Evolutionary conservation across 2,113 vertebrate genomes (phyloP).

Genomic region (Oreotrochilus melanogaster): DNA sequence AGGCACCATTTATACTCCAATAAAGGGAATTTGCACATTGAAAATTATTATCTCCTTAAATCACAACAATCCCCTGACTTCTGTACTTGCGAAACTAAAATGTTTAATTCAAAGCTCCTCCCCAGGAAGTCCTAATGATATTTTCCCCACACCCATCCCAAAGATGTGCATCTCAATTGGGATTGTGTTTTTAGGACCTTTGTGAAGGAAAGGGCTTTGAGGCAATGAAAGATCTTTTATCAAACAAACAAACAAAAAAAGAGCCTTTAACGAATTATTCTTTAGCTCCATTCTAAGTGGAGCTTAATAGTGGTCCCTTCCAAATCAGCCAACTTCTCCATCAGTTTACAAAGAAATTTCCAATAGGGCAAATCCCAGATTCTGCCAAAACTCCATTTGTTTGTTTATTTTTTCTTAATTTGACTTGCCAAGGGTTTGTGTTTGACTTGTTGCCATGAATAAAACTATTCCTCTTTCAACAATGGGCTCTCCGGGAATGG

Average conservation of each 20-base stretch:
- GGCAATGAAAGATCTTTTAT: slow-evolving; percentile 15
- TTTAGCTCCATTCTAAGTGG: neutral
- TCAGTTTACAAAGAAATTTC: slow-evolving; percentile 24
- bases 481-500: slow-evolving; percentile 27
- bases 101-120: neutral
- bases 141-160: neutral
- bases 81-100: neutral
- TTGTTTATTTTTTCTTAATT: slow-evolving; percentile 62
- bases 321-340: slow-evolving; percentile 41
- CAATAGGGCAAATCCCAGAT: slow-evolving; percentile 6
- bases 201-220: neutral
- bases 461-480: slow-evolving; percentile 45
- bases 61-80: slow-evolving; percentile 15
- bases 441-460: slow-evolving; percentile 62
- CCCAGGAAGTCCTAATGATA: neutral
- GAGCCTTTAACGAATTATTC: neutral
- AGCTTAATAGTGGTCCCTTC: neutral
- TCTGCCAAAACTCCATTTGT: slow-evolving; percentile 49
- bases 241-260: neutral
- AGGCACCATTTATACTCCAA: slow-evolving; percentile 32
- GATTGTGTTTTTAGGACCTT: neutral
- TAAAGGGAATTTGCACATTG: neutral
- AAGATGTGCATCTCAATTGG: neutral
- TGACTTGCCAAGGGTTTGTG: slow-evolving; percentile 44
- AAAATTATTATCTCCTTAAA: slow-evolving; percentile 45